Base-by-base conservation (phyloP, 2,113 vertebrate genomes). In the Atherinomorus stipes region DNA sequence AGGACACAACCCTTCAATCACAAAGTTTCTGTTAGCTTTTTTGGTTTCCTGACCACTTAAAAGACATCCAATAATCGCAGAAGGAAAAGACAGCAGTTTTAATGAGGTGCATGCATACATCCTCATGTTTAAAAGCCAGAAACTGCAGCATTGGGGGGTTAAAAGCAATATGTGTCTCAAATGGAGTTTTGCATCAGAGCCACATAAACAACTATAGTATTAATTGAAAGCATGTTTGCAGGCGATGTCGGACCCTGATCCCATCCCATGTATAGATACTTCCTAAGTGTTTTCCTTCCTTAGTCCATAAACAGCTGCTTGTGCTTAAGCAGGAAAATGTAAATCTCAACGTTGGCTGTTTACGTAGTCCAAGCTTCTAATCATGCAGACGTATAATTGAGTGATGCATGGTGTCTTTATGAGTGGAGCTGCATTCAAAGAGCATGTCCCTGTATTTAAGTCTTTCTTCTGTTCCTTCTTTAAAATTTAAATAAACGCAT, bases 331-430 rank as follows among this genome's bases (percentile, higher is more conserved):
- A 66, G 92, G 91, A 90, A 93, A 93, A 94, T 93, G 93, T 94
- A 93, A 92, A 93, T 94, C 91, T 94, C 89, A 84, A 93, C 89
- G 90, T 88, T 89, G 92, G 91, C 90, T 93, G 93, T 94, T 94
- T 94, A 94, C 83, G 91, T 88, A 93, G 88, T 87, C 87, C 93
- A 92, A 88, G 93, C 93, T 94, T 94, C 91, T 94, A 94, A 94
- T 94, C 93, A 94, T 88, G 92, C 90, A 90, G 90, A 93, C 90
- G 58, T 93, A 91, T 93, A 94, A 94, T 92, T 93, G 92, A 91
- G 90, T 92, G 91, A 93, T 86, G 88, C 87, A 89, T 92, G 92
- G 92, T 93, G 88, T 93, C 90, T 94, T 94, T 94, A 94, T 90
- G 91, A 91, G 91, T 84, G 80, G 84, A 93, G 91, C 88, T 91